phyloP scores from a whole-genome alignment of 2,113 vertebrate species.

The Poicephalus meyeri region DNA sequence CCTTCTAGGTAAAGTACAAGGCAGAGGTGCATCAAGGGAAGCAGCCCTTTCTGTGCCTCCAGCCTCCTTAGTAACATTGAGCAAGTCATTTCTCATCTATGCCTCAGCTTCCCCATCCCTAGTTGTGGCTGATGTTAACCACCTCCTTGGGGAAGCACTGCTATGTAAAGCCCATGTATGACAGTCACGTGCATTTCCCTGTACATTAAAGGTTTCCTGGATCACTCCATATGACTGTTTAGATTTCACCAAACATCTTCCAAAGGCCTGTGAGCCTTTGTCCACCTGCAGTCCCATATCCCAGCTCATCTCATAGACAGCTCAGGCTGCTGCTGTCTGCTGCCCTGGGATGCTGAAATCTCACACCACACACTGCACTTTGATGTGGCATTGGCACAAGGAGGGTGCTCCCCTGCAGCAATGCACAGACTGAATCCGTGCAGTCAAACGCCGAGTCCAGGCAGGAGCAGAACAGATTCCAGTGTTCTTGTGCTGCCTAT shows the following conservation, averaged over 20 bases:
- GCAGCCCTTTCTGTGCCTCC: neutral
- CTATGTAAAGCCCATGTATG: neutral
- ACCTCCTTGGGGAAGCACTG: neutral
- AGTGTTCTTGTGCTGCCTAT: neutral
- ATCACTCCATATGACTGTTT: accelerated
- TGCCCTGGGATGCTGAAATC: neutral
- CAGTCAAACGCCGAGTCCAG: neutral
- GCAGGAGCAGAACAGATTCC: neutral
- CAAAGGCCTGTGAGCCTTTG: neutral
- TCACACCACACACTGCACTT: neutral
- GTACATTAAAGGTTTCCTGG: neutral
- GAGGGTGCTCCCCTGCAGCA: constrained; percentile 31
- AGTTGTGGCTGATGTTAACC: neutral
- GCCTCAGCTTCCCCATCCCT: neutral
- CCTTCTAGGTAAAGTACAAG: neutral
- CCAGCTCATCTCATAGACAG: neutral
- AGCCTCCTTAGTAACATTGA: neutral
- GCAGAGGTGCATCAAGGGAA: neutral
- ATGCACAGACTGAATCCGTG: neutral
- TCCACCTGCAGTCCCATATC: neutral
- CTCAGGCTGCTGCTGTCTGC: neutral
- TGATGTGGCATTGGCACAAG: constrained; percentile 49
- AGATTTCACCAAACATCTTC: neutral
- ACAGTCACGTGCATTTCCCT: neutral
- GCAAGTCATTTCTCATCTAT: neutral